A percentile compares a stretch with the other conserved stretches of the same genome.
phyloP scores from a whole-genome alignment of 2,888 invertebrate genomes.

The Drosophila birchii region DNA sequence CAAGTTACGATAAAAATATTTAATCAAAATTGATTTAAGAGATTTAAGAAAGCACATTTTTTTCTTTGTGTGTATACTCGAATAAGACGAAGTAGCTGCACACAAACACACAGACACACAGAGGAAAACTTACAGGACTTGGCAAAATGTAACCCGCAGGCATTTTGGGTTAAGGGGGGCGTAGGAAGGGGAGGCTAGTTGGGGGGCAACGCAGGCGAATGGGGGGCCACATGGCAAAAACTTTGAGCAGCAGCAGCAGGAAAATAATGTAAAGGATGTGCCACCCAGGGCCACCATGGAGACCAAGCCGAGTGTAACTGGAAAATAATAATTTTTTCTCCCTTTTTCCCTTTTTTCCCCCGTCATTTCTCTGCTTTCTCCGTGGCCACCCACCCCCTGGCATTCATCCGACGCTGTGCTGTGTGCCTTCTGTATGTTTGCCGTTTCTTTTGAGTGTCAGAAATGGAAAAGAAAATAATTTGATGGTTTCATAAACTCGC shows the following conservation, averaged over 20 bases:
- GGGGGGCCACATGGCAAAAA: conserved; percentile 53
- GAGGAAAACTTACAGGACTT: conserved; percentile 36
- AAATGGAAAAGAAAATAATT: conserved; percentile 85
- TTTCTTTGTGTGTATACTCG: conserved; percentile 43
- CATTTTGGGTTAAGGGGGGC: conserved; percentile 44
- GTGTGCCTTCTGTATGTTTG: conserved; percentile 57
- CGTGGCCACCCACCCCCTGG: conserved; percentile 10
- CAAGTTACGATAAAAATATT: no score
- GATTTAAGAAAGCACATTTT: no score
- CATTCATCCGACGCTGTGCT: conserved; percentile 29
- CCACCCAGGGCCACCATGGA: conserved; percentile 66
- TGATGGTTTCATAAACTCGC: conserved; percentile 83
- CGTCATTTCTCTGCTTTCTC: conserved; percentile 35
- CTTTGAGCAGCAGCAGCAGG: conserved; percentile 74
- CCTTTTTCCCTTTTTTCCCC: conserved; percentile 24
- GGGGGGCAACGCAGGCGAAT: conserved; percentile 8
- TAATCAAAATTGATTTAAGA: no score
- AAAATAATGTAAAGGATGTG: conserved; percentile 80
- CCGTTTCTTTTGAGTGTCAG: conserved; percentile 83
- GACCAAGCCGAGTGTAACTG: conserved; percentile 81
- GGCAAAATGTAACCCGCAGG: conserved; percentile 76
- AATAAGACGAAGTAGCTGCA: conserved; percentile 78
- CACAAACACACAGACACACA: conserved; percentile 52
- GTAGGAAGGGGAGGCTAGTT: neutral
- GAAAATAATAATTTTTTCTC: conserved; percentile 83